phyloP scores from a whole-genome alignment of 2,888 invertebrate genomes.

The Atethmia centrago region DNA sequence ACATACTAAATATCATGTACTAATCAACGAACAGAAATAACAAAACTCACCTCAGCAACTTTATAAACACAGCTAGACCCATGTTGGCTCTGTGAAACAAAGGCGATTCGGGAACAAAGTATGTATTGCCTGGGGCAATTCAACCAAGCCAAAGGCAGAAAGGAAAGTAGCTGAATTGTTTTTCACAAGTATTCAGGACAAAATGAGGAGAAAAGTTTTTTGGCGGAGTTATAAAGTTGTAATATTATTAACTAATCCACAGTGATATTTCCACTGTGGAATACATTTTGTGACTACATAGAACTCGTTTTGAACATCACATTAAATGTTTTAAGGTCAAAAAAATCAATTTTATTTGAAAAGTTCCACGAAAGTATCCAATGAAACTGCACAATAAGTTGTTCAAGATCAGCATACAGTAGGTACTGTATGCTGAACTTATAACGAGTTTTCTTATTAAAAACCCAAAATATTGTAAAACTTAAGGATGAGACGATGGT shows the following conservation, averaged over 20 bases:
- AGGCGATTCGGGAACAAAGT: not conserved
- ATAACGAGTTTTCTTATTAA: not conserved
- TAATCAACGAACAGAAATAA: not conserved
- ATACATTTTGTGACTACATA: not conserved
- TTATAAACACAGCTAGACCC: not conserved
- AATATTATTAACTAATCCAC: not conserved
- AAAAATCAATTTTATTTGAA: not conserved
- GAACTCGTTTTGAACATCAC: not conserved
- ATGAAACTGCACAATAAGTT: not conserved
- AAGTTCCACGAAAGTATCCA: not conserved
- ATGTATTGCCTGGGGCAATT: not conserved
- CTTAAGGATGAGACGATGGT: not conserved
- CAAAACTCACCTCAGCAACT: not conserved
- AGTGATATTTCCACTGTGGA: not conserved
- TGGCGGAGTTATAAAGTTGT: not conserved
- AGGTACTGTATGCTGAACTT: not conserved
- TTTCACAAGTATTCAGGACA: not conserved
- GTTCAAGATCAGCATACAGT: too few species aligned
- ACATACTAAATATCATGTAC: too few species aligned
- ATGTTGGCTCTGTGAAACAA: conserved; percentile 7
- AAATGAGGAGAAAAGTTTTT: conserved; percentile 2
- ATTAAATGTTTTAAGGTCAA: not conserved
- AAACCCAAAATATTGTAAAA: not conserved
- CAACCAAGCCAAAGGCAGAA: not conserved
- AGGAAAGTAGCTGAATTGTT: conserved; percentile 7